Base-by-base conservation (phyloP, 2,888 invertebrate species). In the Parnassius orleans region DNA sequence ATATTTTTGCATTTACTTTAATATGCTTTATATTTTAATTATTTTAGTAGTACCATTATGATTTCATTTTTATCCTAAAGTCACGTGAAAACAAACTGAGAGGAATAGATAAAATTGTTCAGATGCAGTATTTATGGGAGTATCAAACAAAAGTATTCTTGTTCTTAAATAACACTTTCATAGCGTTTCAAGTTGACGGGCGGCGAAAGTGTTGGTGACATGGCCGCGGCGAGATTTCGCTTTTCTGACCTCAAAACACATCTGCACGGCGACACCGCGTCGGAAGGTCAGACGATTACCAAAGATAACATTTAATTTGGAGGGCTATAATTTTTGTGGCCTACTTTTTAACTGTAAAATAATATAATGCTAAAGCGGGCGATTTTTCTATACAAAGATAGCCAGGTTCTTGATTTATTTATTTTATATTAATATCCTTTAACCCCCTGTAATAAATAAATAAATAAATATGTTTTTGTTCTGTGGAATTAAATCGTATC, bases 131-230 rank as follows among this genome's bases (percentile, higher is more conserved):
- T 55, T 24, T 59, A 48, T 44, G 43, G n/a, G n/a, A 43, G 24
- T 24, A 42, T 43, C 10, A 55, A 50, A 55, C 42, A 15, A 12
- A 10, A 50, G 44, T 52, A 33, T 51, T 46, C 24, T 52, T 9
- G 48, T 57, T 50, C 43, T 63, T 43, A 50, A 58, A 52, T 46
- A 55, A 59, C 59, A 63, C 59, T 59, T 55, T 61, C 56, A 52
- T 47, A 24, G 52, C 53, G 44, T 10, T 53, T 55, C 14, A 11
- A 47, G 63, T 56, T 52, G 63, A 58, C 59, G 55, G 24, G 42
- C 60, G 72, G 80, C 75, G 83, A 83, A 83, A 83, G 83, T 81
- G 77, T 69, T 70, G 67, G 71, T 69, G 68, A 70, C 66, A 52
- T 65, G 69, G 69, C 47, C 56, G 64, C 65, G 66, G 66, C 66